Percentiles rank a stretch among this genome's conserved stretches.
These are phyloP conservation scores for Paralinhomoeus sp. DNA, from an alignment of 2,888 invertebrate genomes.

Conservation along the genomic window DNA sequence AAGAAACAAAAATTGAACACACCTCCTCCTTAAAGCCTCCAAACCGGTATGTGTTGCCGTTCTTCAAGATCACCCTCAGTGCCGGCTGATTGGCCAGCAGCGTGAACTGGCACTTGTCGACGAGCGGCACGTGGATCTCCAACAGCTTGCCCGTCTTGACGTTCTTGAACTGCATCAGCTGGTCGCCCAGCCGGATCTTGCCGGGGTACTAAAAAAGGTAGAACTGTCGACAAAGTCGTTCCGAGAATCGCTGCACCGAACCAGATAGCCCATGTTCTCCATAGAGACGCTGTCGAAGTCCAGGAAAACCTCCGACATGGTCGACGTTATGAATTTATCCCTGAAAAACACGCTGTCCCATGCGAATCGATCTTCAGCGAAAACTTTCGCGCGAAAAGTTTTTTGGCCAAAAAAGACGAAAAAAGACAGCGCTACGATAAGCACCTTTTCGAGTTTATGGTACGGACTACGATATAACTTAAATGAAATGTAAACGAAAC, in stretches of 20 bases:
- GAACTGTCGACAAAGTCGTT: background rate
- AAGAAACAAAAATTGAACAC: no score
- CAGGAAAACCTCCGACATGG: conserved; percentile 5
- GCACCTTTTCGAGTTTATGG: no score
- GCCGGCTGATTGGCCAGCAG: conserved; percentile 74
- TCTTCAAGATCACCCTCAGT: conserved; percentile 62
- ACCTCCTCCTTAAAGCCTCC: conserved; percentile 57
- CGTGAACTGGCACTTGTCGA: conserved; percentile 73
- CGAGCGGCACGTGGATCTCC: conserved; percentile 55
- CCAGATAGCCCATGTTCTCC: conserved; percentile 18
- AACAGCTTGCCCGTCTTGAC: conserved; percentile 87
- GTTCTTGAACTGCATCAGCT: conserved; percentile 73
- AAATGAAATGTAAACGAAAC: no score
- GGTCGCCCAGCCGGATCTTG: conserved; percentile 68
- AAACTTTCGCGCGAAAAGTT: no score
- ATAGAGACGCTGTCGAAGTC: conserved; percentile 14
- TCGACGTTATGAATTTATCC: no score
- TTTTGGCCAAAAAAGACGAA: no score
- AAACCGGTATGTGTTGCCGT: conserved; percentile 67
- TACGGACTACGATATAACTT: no score
- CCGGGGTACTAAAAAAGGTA: conserved; percentile 50
- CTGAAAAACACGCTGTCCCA: no score
- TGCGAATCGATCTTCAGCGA: no score
- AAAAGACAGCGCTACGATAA: no score
- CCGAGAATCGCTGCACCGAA: conserved; percentile 3